Base-by-base conservation (phyloP, 1,140 invertebrate genomes). In the Eriosoma lanigerum region DNA sequence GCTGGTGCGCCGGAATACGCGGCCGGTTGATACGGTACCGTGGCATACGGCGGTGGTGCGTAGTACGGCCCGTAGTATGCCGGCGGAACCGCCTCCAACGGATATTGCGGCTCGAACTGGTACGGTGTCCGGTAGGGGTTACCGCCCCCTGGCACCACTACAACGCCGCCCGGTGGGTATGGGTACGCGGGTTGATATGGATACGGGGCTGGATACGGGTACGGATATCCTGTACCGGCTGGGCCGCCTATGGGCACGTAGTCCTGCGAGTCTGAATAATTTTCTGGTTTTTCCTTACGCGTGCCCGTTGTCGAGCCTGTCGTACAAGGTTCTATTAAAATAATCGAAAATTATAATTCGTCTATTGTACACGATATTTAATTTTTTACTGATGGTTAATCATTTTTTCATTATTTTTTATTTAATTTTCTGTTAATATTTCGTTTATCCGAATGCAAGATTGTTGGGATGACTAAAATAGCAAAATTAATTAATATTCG, bases 221-320 rank as follows among this genome's bases (percentile, higher is more conserved):
- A 78, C 17, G 75, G 75, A 48, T 78, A 78, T 29, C 75, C 75
- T 0, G 75, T 38, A 4, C n/a, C 21, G 3, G 75, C 15, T n/a
- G 21, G 21, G 9, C 52, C 38, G 3, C 54, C 75, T 1, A 78
- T 29, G 38, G 56, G 21, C 44, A 46, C 75, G 44, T 78, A 78
- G 21, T 78, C 75, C 13, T 46, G 75, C n/a, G 32, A 0, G 17
- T 78, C 75, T n/a, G 56, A 75, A 46, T 38, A 46, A 21, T 21
- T 60, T 17, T 78, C 75, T 32, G 75, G 75, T 46, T 78, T 78
- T 38, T 78, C 75, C 17, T 78, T 78, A 13, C 75, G 75, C 21
- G 75, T 78, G 54, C 75, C 75, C 54, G 75, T 78, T 24, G 68
- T 19, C 26, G 68, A 72, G 68, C 68, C 68, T 50, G 68, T 72